Conservation (phyloP, 2,888 invertebrate species). For the Drosophila siamana region DNA sequence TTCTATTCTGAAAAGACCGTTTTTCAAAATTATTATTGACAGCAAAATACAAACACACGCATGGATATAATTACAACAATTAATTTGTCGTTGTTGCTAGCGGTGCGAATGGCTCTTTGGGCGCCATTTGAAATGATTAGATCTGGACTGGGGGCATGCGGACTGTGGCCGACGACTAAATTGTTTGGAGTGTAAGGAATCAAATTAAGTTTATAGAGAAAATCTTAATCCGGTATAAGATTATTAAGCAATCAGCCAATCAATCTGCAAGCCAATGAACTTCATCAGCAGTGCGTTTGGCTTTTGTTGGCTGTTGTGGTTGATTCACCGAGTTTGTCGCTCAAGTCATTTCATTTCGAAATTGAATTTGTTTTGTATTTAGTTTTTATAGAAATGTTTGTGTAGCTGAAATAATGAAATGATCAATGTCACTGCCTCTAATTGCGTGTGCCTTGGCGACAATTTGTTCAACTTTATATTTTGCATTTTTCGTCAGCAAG, state of each 20-base stretch:
- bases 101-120: conserved; percentile 69
- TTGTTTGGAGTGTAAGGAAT: conserved; percentile 52
- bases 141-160: conserved; percentile 49
- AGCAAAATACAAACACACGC: conserved; percentile 9
- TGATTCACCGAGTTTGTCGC: conserved; percentile 32
- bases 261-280: conserved; percentile 78
- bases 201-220: conserved; percentile 41
- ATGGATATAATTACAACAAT: conserved; percentile 68
- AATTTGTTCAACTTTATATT: conserved; percentile 52
- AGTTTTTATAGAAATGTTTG: conserved; percentile 33
- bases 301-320: neutral
- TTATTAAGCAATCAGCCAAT: conserved; percentile 80
- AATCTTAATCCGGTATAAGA: conserved; percentile 59
- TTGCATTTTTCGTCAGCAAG: conserved; percentile 65
- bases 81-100: conserved; percentile 47
- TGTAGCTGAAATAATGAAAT: conserved; percentile 46
- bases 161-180: conserved; percentile 47
- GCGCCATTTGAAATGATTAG: conserved; percentile 64
- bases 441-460: conserved; percentile 62
- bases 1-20: conserved; percentile 44
- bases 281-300: conserved; percentile 30
- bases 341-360: conserved; percentile 39
- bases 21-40: conserved; percentile 67
- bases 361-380: conserved; percentile 23
- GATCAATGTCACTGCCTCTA: conserved; percentile 74